phyloP scores from a whole-genome alignment of 2,888 invertebrate genomes.

The Drosophila fungiperda region DNA sequence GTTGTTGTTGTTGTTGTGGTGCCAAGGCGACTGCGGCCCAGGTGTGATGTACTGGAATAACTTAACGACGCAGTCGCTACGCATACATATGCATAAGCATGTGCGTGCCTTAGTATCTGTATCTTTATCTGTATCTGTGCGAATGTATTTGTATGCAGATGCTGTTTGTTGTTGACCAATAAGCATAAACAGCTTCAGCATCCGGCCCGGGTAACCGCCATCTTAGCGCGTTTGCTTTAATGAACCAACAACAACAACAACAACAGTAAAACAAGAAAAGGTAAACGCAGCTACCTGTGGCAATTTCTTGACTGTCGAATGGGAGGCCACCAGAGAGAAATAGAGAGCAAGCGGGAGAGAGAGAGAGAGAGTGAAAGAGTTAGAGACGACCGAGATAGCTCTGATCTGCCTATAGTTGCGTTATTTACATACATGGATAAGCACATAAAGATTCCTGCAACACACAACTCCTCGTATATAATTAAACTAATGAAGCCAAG shows the following conservation, averaged over 20 bases:
- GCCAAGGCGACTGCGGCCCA: slow-evolving; percentile 65
- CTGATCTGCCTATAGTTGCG: slow-evolving; percentile 1
- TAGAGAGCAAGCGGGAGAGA: neutral
- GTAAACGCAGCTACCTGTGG: slow-evolving; percentile 65
- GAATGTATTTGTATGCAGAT: slow-evolving; percentile 49
- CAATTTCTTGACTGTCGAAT: slow-evolving; percentile 39
- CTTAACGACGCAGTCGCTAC: slow-evolving; percentile 74
- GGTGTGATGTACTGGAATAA: slow-evolving; percentile 82
- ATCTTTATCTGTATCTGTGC: slow-evolving; percentile 11
- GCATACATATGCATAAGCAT: slow-evolving; percentile 68
- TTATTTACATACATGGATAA: slow-evolving; percentile 13
- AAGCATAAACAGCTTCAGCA: slow-evolving; percentile 80
- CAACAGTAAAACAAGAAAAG: slow-evolving; percentile 26
- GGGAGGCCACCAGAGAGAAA: slow-evolving; percentile 29
- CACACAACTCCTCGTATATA: slow-evolving; percentile 34
- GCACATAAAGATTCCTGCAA: slow-evolving; percentile 31
- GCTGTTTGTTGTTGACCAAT: slow-evolving; percentile 70
- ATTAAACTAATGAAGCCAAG: slow-evolving; percentile 78
- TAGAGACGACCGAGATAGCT: slow-evolving; percentile 10
- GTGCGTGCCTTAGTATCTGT: slow-evolving; percentile 26
- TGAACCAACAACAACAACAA: slow-evolving; percentile 57
- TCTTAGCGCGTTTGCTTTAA: slow-evolving; percentile 74
- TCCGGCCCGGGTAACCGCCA: slow-evolving; percentile 73
- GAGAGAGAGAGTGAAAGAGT: neutral
- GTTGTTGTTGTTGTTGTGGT: slow-evolving; percentile 38